Percentiles rank a stretch among this genome's conserved stretches.
Conservation (phyloP, 1,140 invertebrate species). For the Cryptotermes secundus region DNA sequence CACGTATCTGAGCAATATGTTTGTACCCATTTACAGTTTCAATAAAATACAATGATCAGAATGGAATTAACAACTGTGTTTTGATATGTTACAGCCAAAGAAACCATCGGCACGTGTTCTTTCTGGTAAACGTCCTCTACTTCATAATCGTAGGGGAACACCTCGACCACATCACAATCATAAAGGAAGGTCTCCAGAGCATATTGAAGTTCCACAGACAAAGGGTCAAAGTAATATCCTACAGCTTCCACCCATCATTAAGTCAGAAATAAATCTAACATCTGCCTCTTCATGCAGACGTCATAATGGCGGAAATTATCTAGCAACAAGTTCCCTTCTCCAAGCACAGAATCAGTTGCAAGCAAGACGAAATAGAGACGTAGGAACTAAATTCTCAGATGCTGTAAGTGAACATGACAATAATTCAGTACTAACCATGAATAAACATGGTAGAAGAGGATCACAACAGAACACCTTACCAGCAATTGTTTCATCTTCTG, state of each 20-base stretch:
- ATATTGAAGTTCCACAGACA: not conserved
- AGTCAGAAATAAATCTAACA: not conserved
- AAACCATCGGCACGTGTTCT: slow-evolving; percentile 33
- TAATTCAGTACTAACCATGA: not conserved
- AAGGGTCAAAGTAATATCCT: not conserved
- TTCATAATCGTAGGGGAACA: slow-evolving; percentile 26
- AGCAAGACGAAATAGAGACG: not conserved
- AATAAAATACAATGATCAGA: not conserved
- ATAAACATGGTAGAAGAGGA: not conserved
- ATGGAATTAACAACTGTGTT: not conserved
- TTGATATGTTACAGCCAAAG: slow-evolving; percentile 34
- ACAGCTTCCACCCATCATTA: slow-evolving; percentile 23
- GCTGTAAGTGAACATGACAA: not conserved
- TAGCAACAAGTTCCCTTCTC: slow-evolving; percentile 22
- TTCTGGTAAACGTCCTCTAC: slow-evolving; percentile 34
- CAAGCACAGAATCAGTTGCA: not conserved
- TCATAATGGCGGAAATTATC: not conserved
- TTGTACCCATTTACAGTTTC: too few species aligned
- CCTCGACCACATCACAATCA: not conserved
- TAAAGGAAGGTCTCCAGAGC: not conserved
- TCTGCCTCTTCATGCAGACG: not conserved
- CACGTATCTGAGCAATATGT: too few species aligned
- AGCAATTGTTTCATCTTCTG: not conserved
- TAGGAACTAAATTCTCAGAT: not conserved
- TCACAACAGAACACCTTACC: not conserved